Percentiles rank a stretch among this genome's conserved stretches.
These are phyloP conservation scores for Bombus cullumanus DNA, from an alignment of 1,140 invertebrate genomes.

Conservation along the genomic window DNA sequence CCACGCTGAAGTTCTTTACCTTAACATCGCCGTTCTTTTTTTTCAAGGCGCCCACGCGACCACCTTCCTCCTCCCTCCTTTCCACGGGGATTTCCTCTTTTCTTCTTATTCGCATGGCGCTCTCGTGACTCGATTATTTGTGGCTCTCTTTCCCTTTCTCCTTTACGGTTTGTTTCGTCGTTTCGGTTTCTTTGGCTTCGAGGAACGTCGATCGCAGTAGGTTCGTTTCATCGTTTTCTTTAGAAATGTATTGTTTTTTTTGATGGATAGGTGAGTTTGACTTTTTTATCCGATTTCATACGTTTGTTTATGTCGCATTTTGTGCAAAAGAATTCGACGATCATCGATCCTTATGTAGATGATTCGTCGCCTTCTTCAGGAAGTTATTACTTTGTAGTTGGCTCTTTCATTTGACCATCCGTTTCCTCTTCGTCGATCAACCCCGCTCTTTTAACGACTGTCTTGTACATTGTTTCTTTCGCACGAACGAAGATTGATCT, in stretches of 20 bases:
- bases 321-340: too few species aligned
- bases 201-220: not conserved
- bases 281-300: too few species aligned
- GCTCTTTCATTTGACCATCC: not conserved
- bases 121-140: not conserved
- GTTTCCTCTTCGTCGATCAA: too few species aligned
- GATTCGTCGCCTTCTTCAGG: too few species aligned
- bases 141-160: not conserved
- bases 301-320: too few species aligned
- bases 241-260: not conserved
- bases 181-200: not conserved
- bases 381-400: not conserved
- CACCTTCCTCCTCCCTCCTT: not conserved
- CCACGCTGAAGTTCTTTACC: constrained; percentile 71
- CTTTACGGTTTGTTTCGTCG: too few species aligned
- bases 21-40: constrained; percentile 56
- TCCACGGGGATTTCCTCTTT: not conserved
- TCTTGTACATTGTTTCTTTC: not conserved
- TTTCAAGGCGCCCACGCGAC: constrained; percentile 51
- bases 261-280: too few species aligned
- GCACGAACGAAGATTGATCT: not conserved
- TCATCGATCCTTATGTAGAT: too few species aligned
- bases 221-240: not conserved
- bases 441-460: too few species aligned
- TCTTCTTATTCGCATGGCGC: too few species aligned